Evolutionary conservation across 1,140 invertebrate species (phyloP).

Genomic region (Samia ricini): DNA sequence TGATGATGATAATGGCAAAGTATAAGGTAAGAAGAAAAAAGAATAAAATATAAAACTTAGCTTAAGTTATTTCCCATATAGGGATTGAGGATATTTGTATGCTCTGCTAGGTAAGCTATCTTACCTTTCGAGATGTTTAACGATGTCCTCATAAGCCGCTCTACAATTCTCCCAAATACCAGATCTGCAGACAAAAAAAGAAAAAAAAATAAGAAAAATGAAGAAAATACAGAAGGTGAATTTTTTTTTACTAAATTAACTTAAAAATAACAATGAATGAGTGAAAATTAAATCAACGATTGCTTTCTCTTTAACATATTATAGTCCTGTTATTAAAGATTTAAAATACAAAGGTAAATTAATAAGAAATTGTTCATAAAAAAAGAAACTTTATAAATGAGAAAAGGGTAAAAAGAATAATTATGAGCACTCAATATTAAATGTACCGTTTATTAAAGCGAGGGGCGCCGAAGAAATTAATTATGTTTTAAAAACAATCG

Average conservation of each 20-base stretch:
- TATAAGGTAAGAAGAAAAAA: slow-evolving; percentile 21
- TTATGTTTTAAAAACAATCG: slow-evolving; percentile 77
- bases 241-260: slow-evolving; percentile 14
- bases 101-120: slow-evolving; percentile 34
- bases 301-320: neutral
- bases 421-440: slow-evolving; percentile 76
- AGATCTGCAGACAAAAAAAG: slow-evolving; percentile 83
- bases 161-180: slow-evolving; percentile 96
- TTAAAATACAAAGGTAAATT: slow-evolving; percentile 25
- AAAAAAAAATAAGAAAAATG: slow-evolving; percentile 67
- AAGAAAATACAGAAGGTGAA: slow-evolving; percentile 45
- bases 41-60: neutral
- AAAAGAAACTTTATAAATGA: slow-evolving; percentile 59
- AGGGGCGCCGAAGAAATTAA: slow-evolving; percentile 75
- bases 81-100: neutral
- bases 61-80: neutral
- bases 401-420: slow-evolving; percentile 75
- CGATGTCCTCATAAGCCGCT: slow-evolving; percentile 94
- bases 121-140: slow-evolving; percentile 95
- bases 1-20: slow-evolving; percentile 21
- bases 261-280: slow-evolving; percentile 26
- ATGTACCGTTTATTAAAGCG: slow-evolving; percentile 69
- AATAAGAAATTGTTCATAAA: slow-evolving; percentile 25
- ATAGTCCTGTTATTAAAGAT: neutral
- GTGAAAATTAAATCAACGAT: neutral